Evolutionary conservation across 2,888 invertebrate species (phyloP), one percentile per base, ranked within the genome.

Genomic region (Chironomus riparius): DNA sequence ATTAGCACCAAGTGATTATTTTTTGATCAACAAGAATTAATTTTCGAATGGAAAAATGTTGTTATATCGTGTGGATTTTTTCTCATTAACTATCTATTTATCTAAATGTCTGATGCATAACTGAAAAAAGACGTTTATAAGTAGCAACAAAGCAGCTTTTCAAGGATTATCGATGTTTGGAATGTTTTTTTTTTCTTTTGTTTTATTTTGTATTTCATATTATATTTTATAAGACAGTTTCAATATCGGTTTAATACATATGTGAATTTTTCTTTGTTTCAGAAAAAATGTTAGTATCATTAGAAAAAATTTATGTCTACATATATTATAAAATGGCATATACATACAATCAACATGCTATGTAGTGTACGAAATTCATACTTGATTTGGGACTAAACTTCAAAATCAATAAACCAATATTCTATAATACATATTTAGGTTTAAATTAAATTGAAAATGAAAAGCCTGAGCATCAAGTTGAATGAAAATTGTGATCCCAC

Each of bases 1-100:
- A 74, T 74, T 74, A 74, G 68, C 68, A 68, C 74, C 38, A n/a
- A 74, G 74, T 68, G 68, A 74, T 74, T 74, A 74, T 74, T 74
- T 74, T 74, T 73, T 56, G 62, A 73, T 73, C 72, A 73, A 47
- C 72, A 62, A 71, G 38, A 71, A 71, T 71, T 71, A 71, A 71
- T 71, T 71, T 71, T 18, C 56, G 47, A n/a, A 12, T n/a, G 21
- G 65, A 65, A 12, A 65, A 65, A 65, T 24, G 21, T 21, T 65
- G 18, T 24, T n/a, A 24, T 24, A 15, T 15, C 47, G 73, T 71
- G 71, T 24, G 61, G 72, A 62, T 50, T 22, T 18, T 56, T 50
- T 71, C 71, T 47, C 69, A 69, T 70, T 21, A n/a, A 70, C 18
- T 18, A 70, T 70, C 72, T 72, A 72, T 61, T 72, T 71, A 71